Percentiles rank a stretch among this genome's conserved stretches.
Evolutionary conservation across 2,797 vertebrate species (phyloP).

Genomic region (Paramormyrops hopkinsi): DNA sequence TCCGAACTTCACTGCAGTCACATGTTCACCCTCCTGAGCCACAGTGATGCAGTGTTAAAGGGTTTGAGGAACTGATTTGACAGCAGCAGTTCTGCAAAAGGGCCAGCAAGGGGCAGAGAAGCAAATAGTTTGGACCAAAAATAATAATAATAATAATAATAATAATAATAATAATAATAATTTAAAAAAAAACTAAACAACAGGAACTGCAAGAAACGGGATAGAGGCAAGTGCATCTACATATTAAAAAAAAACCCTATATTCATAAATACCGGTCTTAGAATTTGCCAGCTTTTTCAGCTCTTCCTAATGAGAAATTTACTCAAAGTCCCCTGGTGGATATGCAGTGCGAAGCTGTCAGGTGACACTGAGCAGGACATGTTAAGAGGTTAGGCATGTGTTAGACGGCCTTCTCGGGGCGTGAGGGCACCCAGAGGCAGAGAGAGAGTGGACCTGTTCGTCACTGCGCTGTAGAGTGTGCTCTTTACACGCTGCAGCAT

Average conservation of each 20-base stretch:
- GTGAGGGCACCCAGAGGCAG: neutral
- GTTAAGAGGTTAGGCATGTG: slow-evolving; percentile 30
- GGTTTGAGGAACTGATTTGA: neutral
- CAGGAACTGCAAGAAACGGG: neutral
- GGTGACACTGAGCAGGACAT: slow-evolving; percentile 26
- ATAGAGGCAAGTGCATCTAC: neutral
- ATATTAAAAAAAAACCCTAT: neutral
- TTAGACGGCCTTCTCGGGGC: slow-evolving; percentile 13
- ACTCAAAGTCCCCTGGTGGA: slow-evolving; percentile 32
- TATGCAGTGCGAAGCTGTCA: slow-evolving; percentile 50
- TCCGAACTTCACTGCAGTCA: neutral
- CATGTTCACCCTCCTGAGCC: neutral
- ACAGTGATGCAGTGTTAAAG: neutral
- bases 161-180: no score
- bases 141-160: neutral
- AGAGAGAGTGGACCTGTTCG: slow-evolving; percentile 91
- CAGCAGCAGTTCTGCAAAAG: neutral
- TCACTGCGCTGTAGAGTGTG: slow-evolving; percentile 87
- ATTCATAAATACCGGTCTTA: neutral
- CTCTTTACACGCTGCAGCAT: slow-evolving; percentile 95
- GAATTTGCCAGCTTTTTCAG: neutral
- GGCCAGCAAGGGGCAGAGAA: neutral
- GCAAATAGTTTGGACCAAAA: neutral
- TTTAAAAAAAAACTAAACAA: neutral
- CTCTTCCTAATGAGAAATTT: neutral